Evolutionary conservation across 2,888 invertebrate genomes (phyloP).

Genomic region (Agonopterix heracliana): DNA sequence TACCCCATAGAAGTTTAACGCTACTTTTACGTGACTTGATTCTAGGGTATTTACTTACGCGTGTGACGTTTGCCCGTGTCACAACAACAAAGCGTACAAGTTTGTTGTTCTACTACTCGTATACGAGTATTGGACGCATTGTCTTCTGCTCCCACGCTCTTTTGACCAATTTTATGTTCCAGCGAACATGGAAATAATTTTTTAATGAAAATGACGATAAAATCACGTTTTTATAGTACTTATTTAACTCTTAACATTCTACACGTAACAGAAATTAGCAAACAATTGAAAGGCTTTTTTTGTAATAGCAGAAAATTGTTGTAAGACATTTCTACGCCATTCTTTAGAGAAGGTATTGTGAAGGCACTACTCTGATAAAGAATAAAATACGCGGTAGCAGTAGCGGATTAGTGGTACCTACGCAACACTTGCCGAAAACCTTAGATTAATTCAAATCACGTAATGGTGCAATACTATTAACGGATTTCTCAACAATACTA

Average conservation of each 20-base stretch:
- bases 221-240: too few species aligned
- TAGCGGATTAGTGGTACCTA: not conserved
- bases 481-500: not conserved
- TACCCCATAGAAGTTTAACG: conserved; percentile 14
- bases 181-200: too few species aligned
- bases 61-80: conserved; percentile 9
- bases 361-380: too few species aligned
- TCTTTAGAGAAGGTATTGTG: too few species aligned
- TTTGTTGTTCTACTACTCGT: not conserved
- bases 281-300: not conserved
- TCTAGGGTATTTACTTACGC: conserved; percentile 11
- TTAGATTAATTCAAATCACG: conserved; percentile 6
- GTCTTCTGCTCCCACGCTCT: not conserved
- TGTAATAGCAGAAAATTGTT: not conserved
- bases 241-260: too few species aligned
- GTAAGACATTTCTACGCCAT: not conserved
- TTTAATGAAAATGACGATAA: too few species aligned
- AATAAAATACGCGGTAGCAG: too few species aligned
- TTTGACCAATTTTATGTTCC: too few species aligned
- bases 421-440: conserved; percentile 1
- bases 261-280: too few species aligned
- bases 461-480: conserved; percentile 1
- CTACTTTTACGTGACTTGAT: conserved; percentile 16
- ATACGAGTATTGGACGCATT: not conserved
- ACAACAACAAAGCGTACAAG: not conserved